Base-by-base conservation (phyloP, 2,888 invertebrate genomes). In the Aphrophora alni region DNA sequence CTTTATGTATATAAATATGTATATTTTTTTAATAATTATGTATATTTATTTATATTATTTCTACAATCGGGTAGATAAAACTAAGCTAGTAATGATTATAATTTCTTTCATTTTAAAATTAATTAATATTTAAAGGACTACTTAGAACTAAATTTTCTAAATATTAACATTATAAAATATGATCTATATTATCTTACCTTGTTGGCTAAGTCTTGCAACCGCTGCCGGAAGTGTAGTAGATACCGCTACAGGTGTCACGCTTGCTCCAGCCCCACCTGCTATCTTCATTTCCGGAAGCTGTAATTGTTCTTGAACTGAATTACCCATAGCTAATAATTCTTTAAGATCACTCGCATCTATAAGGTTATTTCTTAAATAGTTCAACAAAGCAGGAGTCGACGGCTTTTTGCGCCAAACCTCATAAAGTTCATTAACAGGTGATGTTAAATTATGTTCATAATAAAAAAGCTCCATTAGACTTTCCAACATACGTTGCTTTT, bases 371-470 rank as follows among this genome's bases (percentile, higher is more conserved):
- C 93, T 93, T 85, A 95, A 89, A 88, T 95, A 96, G 78, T 93
- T 91, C 82, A 93, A 87, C 87, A 95, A 93, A 87, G 93, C 93
- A 82, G 93, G 92, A 84, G 93, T 92, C 81, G 95, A 92, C 84
- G 95, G 94, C 86, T 94, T 91, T 88, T 95, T 96, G 85, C 94
- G 93, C 95, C 96, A 97, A 85, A 92, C 90, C 85, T 98, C 97
- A 21, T 59, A 59, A 59, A 59, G n/a, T 59, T 59, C 59, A 10
- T 59, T 59, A n/a, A 59, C 21, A 59, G 59, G 59, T 59, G 59
- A 59, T 59, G 59, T 59, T 59, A 59, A 21, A 8, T 59, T 59
- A 21, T 59, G n/a, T 21, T 59, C 59, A 21, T 21, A 59, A 21
- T 59, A 59, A 59, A 59, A 59, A 21, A 59, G 59, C 21, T 59